A percentile compares a stretch with the other conserved stretches of the same genome.
phyloP scores from a whole-genome alignment of 2,797 vertebrate species.

The Philypnodon macrostomus region DNA sequence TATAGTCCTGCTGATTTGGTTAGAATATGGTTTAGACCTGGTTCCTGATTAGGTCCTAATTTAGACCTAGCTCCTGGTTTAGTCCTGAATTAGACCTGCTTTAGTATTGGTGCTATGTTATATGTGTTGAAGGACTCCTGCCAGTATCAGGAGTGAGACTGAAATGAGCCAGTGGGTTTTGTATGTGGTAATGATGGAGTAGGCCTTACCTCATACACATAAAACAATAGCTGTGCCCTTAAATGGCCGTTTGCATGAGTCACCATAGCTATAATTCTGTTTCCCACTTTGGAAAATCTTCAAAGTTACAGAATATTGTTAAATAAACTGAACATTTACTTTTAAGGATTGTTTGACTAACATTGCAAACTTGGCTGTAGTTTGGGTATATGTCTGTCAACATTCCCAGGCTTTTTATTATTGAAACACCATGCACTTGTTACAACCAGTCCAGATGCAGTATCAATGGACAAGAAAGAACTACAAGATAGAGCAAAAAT shows the following conservation, averaged over 20 bases:
- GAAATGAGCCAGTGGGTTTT: slow-evolving; percentile 20
- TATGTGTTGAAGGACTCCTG: slow-evolving; percentile 26
- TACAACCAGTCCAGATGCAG: neutral
- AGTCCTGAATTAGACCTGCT: too few species aligned
- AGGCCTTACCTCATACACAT: slow-evolving; percentile 64
- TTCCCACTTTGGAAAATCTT: slow-evolving; percentile 49
- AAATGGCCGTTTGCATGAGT: slow-evolving; percentile 61
- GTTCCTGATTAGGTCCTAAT: too few species aligned
- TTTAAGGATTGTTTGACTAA: slow-evolving; percentile 9
- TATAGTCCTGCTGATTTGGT: too few species aligned
- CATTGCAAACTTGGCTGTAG: slow-evolving; percentile 1
- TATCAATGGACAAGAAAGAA: neutral
- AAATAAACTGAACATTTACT: slow-evolving; percentile 15
- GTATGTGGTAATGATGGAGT: slow-evolving; percentile 57
- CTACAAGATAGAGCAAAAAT: too few species aligned
- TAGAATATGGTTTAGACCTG: too few species aligned
- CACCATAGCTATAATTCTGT: slow-evolving; percentile 26
- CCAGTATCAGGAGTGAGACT: slow-evolving; percentile 48
- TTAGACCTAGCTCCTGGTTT: too few species aligned
- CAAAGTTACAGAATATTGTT: slow-evolving; percentile 13
- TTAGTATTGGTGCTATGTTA: too few species aligned
- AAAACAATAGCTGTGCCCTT: slow-evolving; percentile 60
- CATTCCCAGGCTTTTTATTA: neutral
- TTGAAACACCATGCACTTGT: neutral
- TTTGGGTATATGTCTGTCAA: neutral